A percentile compares a stretch with the other conserved stretches of the same genome.
phyloP scores from a whole-genome alignment of 2,888 invertebrate genomes.

The Noctua janthina region DNA sequence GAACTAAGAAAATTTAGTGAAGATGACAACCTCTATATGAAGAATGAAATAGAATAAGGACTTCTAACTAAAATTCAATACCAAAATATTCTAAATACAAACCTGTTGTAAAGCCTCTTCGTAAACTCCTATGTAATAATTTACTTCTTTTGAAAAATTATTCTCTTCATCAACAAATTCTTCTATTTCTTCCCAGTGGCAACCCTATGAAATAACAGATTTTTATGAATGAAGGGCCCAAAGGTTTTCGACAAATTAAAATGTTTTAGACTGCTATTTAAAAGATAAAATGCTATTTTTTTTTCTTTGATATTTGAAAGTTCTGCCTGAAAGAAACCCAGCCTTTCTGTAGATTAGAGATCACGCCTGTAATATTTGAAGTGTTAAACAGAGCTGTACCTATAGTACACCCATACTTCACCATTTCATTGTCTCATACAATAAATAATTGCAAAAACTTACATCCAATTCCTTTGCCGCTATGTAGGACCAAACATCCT shows the following conservation, averaged over 20 bases:
- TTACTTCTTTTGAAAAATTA: conserved; percentile 77
- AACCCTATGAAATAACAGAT: conserved; percentile 75
- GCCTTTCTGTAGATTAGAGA: neutral
- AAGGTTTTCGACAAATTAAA: neutral
- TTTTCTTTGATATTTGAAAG: neutral
- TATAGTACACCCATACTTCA: neutral
- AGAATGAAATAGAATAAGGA: neutral
- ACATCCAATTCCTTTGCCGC: conserved; percentile 86
- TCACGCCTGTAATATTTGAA: neutral
- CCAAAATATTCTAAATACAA: neutral
- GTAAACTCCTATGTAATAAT: conserved; percentile 81
- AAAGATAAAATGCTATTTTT: neutral
- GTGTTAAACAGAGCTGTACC: neutral
- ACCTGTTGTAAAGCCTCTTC: conserved; percentile 84
- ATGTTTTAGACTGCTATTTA: neutral
- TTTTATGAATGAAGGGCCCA: neutral
- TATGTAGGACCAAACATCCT: conserved; percentile 85
- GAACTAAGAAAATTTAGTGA: conserved; percentile 73
- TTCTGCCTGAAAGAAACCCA: neutral
- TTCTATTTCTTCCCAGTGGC: conserved; percentile 84
- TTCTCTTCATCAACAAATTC: conserved; percentile 77
- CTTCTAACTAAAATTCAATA: no score
- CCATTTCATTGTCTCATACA: neutral
- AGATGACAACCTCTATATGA: neutral
- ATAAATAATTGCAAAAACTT: conserved; percentile 45